Base-by-base conservation (phyloP, 2,113 vertebrate genomes). In the Centropristis striata region DNA sequence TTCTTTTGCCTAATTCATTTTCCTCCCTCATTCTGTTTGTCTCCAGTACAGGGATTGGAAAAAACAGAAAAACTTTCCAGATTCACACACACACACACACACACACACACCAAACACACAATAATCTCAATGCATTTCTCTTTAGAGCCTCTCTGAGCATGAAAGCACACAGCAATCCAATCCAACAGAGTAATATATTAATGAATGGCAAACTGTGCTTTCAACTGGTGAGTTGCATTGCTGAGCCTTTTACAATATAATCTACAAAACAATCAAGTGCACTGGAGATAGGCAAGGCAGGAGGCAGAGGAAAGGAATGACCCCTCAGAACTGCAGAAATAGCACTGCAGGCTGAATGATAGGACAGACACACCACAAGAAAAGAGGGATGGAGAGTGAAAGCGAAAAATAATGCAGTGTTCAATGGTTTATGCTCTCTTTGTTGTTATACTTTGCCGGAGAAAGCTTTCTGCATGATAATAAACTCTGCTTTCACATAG, bases 241-340 rank as follows among this genome's bases (percentile, higher is more conserved):
- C n/a, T 21, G 63, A 84, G 81, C 71, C 79, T 60, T 92, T 76
- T 50, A 71, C 54, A 60, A 80, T 58, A 60, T 68, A 80, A 86
- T 86, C 78, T 75, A 68, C 68, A 71, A 58, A 80, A 71, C 73
- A 83, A 85, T 86, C 55, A 36, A 66, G 75, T 36, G 46, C 68
- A 39, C 53, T 5, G n/a, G 36, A 54, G 66, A 79, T 27, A 66
- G 71, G 72, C 11, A 5, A 87, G 32, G 36, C 57, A 20, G 53
- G 44, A 81, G 69, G 63, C 50, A 75, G 73, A 64, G 59, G 80
- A 73, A 81, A 85, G 14, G 46, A 86, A 88, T 12, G 68, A 72
- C 50, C 39, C 41, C 66, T 58, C 49, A 78, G 53, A 89, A 86
- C 10, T 73, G 87, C 86, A 87, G 91, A 89, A 81, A 78, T 46